Percentiles rank a stretch among this genome's conserved stretches.
Conservation (phyloP, 2,888 invertebrate species). For the Caenorhabditis drosophilae region DNA sequence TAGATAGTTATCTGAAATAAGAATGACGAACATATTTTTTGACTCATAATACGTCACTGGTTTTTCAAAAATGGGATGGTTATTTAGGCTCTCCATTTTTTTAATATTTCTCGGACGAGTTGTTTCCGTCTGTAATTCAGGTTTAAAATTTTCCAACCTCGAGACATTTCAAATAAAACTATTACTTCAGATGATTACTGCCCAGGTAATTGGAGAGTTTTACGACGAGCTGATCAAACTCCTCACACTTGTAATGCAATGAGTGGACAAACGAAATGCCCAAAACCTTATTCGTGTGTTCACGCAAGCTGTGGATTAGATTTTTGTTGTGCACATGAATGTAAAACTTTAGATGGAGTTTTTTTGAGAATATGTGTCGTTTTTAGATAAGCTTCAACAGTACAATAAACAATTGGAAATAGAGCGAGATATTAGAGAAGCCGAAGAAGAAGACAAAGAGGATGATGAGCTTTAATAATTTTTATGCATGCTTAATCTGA, state of each 20-base stretch:
- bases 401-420: conserved; percentile 34
- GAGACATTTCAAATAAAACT: too few relatives aligned
- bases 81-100: too few relatives aligned
- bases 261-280: conserved; percentile 52
- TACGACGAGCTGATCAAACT: conserved; percentile 50
- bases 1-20: too few relatives aligned
- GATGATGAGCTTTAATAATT: conserved; percentile 25
- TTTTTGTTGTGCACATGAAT: conserved; percentile 60
- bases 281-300: conserved; percentile 60
- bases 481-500: background rate
- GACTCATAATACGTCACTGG: too few relatives aligned
- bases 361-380: background rate
- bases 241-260: conserved; percentile 59
- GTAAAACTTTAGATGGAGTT: conserved; percentile 27
- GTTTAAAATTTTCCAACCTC: too few relatives aligned
- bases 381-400: conserved; percentile 30
- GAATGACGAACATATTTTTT: too few relatives aligned
- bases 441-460: conserved; percentile 19
- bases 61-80: too few relatives aligned
- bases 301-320: conserved; percentile 60
- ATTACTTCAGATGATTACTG: conserved; percentile 63
- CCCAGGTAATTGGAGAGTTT: conserved; percentile 56
- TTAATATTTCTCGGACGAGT: too few relatives aligned
- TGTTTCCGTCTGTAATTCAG: too few relatives aligned
- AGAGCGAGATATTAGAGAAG: conserved; percentile 34